A percentile compares a stretch with the other conserved stretches of the same genome.
phyloP scores from a whole-genome alignment of 2,113 vertebrate species.

The Oryzias curvinotus region DNA sequence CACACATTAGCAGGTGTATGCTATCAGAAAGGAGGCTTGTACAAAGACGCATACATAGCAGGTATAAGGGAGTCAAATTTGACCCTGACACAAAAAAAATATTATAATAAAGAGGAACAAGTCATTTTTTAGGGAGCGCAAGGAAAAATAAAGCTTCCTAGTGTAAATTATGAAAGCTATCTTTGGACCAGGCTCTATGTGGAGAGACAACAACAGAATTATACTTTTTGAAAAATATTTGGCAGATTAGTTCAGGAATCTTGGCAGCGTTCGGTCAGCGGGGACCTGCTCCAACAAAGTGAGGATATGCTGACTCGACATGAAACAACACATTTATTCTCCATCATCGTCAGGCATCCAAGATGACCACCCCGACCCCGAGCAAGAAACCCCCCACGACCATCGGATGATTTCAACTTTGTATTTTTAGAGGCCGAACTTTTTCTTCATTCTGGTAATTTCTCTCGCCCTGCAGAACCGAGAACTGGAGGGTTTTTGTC shows the following conservation, averaged over 20 bases:
- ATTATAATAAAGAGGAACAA: constrained; percentile 31
- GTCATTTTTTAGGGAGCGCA: constrained; percentile 44
- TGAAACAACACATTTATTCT: constrained; percentile 84
- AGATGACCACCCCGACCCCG: constrained; percentile 73
- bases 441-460: constrained; percentile 31
- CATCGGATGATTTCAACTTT: constrained; percentile 76
- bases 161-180: constrained; percentile 58
- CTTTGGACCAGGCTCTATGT: constrained; percentile 62
- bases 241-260: constrained; percentile 80
- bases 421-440: constrained; percentile 78
- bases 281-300: constrained; percentile 84
- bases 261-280: constrained; percentile 85
- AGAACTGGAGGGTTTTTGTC: too few relatives aligned
- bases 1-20: constrained; percentile 47
- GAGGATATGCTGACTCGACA: constrained; percentile 90
- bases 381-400: constrained; percentile 70
- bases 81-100: constrained; percentile 38
- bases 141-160: constrained; percentile 54
- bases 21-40: constrained; percentile 31
- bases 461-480: constrained; percentile 59
- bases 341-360: constrained; percentile 71
- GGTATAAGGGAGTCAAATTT: constrained; percentile 57
- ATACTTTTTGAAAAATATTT: constrained; percentile 82
- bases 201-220: constrained; percentile 61
- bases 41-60: constrained; percentile 32